phyloP scores from a whole-genome alignment of 1,140 invertebrate species.

The Trichonephila clavipes region DNA sequence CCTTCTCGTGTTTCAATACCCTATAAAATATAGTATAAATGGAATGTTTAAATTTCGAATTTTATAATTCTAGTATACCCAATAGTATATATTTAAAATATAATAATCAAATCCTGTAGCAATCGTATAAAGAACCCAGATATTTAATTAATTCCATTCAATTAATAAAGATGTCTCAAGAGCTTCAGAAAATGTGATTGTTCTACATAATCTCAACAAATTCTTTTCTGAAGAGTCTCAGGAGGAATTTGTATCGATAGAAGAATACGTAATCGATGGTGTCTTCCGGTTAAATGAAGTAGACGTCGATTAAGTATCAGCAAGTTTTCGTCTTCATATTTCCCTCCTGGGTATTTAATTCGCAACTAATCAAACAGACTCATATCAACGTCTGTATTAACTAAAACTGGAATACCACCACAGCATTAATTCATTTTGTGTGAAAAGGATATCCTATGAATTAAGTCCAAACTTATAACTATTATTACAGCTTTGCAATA shows the following conservation, averaged over 20 bases:
- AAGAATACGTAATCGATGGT: neutral
- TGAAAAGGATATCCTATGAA: too few relatives aligned
- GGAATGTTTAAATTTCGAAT: too few relatives aligned
- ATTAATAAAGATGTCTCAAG: neutral
- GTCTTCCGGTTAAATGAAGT: neutral
- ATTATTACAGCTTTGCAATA: too few relatives aligned
- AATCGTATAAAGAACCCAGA: too few relatives aligned
- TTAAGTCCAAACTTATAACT: too few relatives aligned
- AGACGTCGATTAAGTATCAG: conserved; percentile 8
- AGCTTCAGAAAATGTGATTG: neutral
- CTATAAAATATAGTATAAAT: too few relatives aligned
- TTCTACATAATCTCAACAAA: neutral
- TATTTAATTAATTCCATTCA: neutral
- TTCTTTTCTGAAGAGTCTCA: neutral
- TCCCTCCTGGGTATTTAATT: conserved; percentile 1
- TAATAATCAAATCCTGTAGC: too few relatives aligned
- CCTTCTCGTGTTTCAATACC: too few relatives aligned
- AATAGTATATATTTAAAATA: too few relatives aligned
- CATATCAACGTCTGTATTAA: neutral
- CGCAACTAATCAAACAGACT: conserved; percentile 27
- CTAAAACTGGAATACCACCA: neutral
- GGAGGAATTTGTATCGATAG: neutral
- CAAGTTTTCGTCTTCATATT: conserved; percentile 29
- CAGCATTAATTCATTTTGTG: too few relatives aligned
- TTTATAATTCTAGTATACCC: too few relatives aligned